phyloP scores from a whole-genome alignment of 1,140 invertebrate species.

The Tetranychus urticae region DNA sequence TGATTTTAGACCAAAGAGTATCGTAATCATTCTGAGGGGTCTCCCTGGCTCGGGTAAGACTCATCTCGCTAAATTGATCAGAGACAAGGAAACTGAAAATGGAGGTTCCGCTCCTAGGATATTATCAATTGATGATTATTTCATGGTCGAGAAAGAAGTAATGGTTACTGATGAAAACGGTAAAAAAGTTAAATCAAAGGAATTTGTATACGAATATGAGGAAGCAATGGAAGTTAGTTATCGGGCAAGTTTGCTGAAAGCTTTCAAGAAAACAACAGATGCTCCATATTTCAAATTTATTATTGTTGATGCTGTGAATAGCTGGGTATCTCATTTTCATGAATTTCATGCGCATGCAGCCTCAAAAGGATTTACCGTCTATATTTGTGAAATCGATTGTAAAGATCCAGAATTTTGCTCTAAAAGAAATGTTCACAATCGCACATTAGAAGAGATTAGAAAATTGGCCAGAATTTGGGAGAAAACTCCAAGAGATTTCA shows the following conservation, averaged over 20 bases:
- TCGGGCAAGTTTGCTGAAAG: slow-evolving; percentile 51
- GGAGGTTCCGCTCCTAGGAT: slow-evolving; percentile 59
- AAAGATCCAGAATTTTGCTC: slow-evolving; percentile 46
- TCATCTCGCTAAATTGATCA: slow-evolving; percentile 58
- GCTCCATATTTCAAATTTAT: slow-evolving; percentile 81
- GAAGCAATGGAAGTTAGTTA: slow-evolving; percentile 55
- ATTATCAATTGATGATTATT: slow-evolving; percentile 84
- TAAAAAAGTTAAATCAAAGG: slow-evolving; percentile 29
- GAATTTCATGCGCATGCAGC: slow-evolving; percentile 70
- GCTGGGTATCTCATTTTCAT: slow-evolving; percentile 45
- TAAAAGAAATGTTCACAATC: slow-evolving; percentile 58
- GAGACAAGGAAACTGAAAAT: slow-evolving; percentile 49
- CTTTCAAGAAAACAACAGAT: slow-evolving; percentile 70
- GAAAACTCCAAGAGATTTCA: slow-evolving; percentile 40
- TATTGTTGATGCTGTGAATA: slow-evolving; percentile 66
- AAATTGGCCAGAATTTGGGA: slow-evolving; percentile 43
- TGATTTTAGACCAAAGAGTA: slow-evolving; percentile 44
- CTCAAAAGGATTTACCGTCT: slow-evolving; percentile 70
- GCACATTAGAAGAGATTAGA: slow-evolving; percentile 50
- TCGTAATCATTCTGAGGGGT: slow-evolving; percentile 69
- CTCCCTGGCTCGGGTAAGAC: slow-evolving; percentile 72
- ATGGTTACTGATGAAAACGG: slow-evolving; percentile 26
- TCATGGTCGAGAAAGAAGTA: slow-evolving; percentile 51
- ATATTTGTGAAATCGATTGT: slow-evolving; percentile 55
- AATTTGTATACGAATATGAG: slow-evolving; percentile 78